These are phyloP conservation scores for Pseudochirops corinnae DNA, from an alignment of 2,797 vertebrate genomes.

Conservation along the genomic window DNA sequence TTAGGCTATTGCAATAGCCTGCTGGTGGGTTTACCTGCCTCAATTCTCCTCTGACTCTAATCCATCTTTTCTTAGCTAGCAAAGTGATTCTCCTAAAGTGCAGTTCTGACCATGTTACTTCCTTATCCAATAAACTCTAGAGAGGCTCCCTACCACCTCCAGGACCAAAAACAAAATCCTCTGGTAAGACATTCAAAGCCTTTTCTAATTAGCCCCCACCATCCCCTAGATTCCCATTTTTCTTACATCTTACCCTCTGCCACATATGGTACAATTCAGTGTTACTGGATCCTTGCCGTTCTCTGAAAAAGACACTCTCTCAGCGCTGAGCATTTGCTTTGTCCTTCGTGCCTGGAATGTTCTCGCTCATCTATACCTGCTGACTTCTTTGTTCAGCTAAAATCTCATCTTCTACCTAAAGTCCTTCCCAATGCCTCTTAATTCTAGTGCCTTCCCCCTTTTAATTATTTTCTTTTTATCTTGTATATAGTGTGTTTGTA, in stretches of 20 bases:
- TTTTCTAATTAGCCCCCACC: not conserved
- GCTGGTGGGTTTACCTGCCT: not conserved
- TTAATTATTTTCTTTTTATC: not conserved
- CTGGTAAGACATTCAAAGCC: not conserved
- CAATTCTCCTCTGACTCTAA: not conserved
- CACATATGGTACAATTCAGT: not conserved
- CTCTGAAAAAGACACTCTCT: not conserved
- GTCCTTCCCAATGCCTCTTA: not conserved
- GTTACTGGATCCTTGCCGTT: not conserved
- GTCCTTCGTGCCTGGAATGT: not conserved
- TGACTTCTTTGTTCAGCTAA: not conserved
- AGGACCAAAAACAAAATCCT: not conserved
- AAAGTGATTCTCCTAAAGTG: not conserved
- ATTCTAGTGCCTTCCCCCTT: not conserved
- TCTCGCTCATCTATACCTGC: not conserved
- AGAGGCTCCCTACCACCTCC: not conserved
- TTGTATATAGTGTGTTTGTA: not conserved
- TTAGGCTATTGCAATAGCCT: not conserved
- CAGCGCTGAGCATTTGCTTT: not conserved
- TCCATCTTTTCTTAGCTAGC: not conserved
- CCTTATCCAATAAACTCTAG: not conserved
- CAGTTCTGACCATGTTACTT: not conserved
- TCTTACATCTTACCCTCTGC: not conserved
- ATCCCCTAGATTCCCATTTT: not conserved
- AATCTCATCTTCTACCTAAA: not conserved